These are phyloP conservation scores for Eurois occulta DNA, from an alignment of 2,888 invertebrate genomes.

Conservation along the genomic window DNA sequence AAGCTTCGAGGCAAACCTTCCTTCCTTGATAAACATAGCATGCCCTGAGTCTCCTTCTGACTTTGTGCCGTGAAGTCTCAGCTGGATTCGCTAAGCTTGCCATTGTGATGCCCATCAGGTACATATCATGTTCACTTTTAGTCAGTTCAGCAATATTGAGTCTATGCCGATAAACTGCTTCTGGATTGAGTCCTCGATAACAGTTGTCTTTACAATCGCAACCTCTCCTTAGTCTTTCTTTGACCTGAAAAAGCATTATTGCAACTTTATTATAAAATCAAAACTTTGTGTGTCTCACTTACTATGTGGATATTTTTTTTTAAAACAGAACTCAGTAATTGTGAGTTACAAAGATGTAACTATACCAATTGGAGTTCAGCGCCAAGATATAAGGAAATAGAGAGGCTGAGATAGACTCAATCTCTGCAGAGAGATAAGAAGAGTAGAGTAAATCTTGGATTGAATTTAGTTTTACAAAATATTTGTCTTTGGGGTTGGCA, in stretches of 20 bases:
- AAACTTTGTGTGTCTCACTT: background rate
- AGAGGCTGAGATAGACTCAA: background rate
- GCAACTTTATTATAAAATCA: constrained; percentile 10
- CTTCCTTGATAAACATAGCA: constrained; percentile 95
- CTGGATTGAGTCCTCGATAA: constrained; percentile 93
- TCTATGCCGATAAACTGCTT: constrained; percentile 94
- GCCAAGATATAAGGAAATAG: background rate
- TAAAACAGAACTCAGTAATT: background rate
- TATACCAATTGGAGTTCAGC: background rate
- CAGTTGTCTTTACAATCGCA: constrained; percentile 95
- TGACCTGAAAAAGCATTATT: constrained; percentile 88
- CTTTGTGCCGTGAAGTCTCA: constrained; percentile 93
- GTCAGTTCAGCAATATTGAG: constrained; percentile 95
- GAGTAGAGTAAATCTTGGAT: background rate
- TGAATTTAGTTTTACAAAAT: background rate
- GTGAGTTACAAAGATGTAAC: background rate
- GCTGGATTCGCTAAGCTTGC: constrained; percentile 94
- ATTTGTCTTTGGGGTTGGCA: background rate
- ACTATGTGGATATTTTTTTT: too few relatives aligned
- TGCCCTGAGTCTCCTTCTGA: constrained; percentile 93
- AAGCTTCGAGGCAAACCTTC: constrained; percentile 94
- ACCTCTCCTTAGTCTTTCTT: constrained; percentile 92
- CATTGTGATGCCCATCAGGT: constrained; percentile 96
- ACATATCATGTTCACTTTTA: constrained; percentile 96
- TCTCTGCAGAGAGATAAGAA: background rate